phyloP scores from a whole-genome alignment of 2,113 vertebrate genomes.

The Varanus komodoensis region DNA sequence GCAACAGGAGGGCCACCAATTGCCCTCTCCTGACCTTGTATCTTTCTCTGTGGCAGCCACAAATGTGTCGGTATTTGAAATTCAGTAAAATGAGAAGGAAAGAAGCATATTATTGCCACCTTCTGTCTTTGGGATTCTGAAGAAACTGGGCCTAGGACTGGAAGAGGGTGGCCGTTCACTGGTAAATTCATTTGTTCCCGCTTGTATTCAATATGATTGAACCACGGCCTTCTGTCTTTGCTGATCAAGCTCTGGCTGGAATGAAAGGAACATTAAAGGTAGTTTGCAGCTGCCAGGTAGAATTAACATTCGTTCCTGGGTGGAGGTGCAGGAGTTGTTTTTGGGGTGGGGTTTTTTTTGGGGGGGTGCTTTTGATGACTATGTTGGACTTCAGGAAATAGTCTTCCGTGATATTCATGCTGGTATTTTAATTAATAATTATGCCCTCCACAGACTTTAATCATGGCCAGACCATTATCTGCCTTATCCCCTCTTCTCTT shows the following conservation, averaged over 20 bases:
- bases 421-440: slow-evolving; percentile 26
- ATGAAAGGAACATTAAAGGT: neutral
- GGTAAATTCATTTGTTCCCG: neutral
- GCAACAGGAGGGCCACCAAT: too few species aligned
- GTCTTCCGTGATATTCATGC: neutral
- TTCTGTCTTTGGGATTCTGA: neutral
- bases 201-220: neutral
- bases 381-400: neutral
- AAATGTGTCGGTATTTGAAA: neutral
- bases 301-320: neutral
- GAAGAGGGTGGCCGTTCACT: neutral
- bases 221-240: neutral
- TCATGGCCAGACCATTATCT: neutral
- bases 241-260: neutral
- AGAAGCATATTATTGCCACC: neutral
- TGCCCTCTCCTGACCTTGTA: too few species aligned
- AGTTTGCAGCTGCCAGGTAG: neutral
- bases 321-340: too few species aligned
- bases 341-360: neutral
- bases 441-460: slow-evolving; percentile 7
- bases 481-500: neutral
- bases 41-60: neutral
- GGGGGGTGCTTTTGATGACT: neutral
- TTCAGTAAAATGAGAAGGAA: neutral
- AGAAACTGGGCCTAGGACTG: neutral